Base-by-base conservation (phyloP, 2,888 invertebrate genomes). In the Heliconius aoede region DNA sequence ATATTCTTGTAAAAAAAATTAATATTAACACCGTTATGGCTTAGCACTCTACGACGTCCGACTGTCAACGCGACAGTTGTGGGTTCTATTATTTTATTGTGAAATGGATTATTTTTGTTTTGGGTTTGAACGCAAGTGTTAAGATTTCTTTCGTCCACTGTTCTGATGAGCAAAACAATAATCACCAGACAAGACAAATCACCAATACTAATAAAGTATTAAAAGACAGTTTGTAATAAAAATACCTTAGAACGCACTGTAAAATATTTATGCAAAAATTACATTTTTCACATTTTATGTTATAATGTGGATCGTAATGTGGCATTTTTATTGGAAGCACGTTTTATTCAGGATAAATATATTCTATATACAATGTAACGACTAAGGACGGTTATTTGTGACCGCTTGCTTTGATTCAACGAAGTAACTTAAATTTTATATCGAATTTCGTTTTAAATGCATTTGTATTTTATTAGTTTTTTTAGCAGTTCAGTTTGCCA, bases 261-360 rank as follows among this genome's bases (percentile, higher is more conserved):
- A 60, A 18, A 28, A 58, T 26, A 26, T 15, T 60, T 15, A 64
- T n/a, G n/a, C n/a, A 30, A 32, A 32, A 67, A 21, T n/a, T 3
- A 4, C 13, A 51, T 60, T 71, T 71, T 58, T 30, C 36, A 32
- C 30, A 24, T 71, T 71, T 60, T 36, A 36, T 26, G 18, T 51
- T 72, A 40, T 61, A 61, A 72, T 60, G 72, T 72, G 36, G 36
- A 60, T 72, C 72, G 72, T 72, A 72, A 61, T 72, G 40, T 72
- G 61, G 15, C 58, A 36, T 60, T 72, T 72, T 72, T 72, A 72
- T 72, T 72, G 61, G 36, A 72, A 40, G 18, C 72, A 60, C 36
- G 72, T 72, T 69, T 28, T 32, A 40, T 61, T 60, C 40, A 40
- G 58, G 60, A 60, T 24, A 72, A 40, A 72, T 72, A 72, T 61